Conservation (phyloP, 64 coral and sea anemone genomes). For the Platygyra sinensis region DNA sequence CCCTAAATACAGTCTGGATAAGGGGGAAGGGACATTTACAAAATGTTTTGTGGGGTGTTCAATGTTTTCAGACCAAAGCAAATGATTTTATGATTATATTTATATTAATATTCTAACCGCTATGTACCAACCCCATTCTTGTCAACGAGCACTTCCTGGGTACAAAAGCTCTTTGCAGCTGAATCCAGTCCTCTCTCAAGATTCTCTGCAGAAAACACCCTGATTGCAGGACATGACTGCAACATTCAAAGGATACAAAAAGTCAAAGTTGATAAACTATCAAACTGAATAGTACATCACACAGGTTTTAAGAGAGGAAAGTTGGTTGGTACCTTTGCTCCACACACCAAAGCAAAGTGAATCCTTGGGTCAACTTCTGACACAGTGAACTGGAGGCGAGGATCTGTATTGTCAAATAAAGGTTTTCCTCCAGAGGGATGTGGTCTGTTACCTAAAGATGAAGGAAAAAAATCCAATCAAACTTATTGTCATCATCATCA, state of each 20-base stretch:
- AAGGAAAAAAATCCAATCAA: no score
- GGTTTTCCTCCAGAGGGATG: slow-evolving; percentile 76
- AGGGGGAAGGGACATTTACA: no score
- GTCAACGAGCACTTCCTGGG: slow-evolving; percentile 69
- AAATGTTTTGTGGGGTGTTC: no score
- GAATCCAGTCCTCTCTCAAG: slow-evolving; percentile 74
- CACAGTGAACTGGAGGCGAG: slow-evolving; percentile 60
- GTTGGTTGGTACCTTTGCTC: slow-evolving; percentile 69
- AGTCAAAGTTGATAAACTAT: neutral
- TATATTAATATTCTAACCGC: no score
- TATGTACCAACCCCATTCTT: slow-evolving; percentile 20
- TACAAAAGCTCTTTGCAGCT: slow-evolving; percentile 84
- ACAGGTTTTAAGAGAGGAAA: no score
- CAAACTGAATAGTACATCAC: neutral
- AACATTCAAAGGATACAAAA: neutral
- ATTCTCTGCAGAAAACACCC: slow-evolving; percentile 81
- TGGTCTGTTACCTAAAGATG: slow-evolving; percentile 67
- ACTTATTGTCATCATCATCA: no score
- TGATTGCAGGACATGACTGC: slow-evolving; percentile 95
- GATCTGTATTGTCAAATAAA: slow-evolving; percentile 60
- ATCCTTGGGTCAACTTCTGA: slow-evolving; percentile 87
- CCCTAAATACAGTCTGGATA: no score
- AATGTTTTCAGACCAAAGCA: no score
- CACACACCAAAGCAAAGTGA: slow-evolving; percentile 98
- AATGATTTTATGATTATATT: no score